These are phyloP conservation scores for Zaprionus bogoriensis DNA, from an alignment of 2,888 invertebrate genomes.

Conservation along the genomic window DNA sequence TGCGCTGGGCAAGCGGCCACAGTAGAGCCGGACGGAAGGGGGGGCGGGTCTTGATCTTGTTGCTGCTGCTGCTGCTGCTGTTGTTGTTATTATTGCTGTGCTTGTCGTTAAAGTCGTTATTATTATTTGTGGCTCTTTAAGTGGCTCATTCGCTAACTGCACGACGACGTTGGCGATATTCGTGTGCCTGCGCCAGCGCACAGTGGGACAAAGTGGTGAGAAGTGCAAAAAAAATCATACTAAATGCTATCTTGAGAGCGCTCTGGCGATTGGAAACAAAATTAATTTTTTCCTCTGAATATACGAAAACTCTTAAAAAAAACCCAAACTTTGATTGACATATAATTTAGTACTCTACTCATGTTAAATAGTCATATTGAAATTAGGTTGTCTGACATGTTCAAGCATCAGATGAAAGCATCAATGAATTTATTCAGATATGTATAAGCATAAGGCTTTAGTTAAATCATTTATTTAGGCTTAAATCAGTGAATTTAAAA, in stretches of 20 bases:
- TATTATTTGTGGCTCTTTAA: constrained; percentile 78
- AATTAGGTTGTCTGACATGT: no score
- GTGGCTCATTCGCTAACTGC: constrained; percentile 79
- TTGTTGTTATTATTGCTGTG: constrained; percentile 46
- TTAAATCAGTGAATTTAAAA: no score
- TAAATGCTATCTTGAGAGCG: neutral
- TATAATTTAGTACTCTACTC: no score
- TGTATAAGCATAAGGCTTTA: no score
- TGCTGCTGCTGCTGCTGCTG: constrained; percentile 31
- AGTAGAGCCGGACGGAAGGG: neutral
- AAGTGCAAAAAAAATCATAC: neutral
- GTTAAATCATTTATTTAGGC: no score
- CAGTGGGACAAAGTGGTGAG: constrained; percentile 2
- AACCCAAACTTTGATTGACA: no score
- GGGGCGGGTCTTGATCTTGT: constrained; percentile 37
- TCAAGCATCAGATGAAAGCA: no score
- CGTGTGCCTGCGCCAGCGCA: constrained; percentile 59
- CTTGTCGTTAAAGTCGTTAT: constrained; percentile 77
- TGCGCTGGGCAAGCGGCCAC: neutral
- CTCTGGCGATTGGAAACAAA: no score
- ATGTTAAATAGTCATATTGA: no score
- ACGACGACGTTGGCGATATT: constrained; percentile 74
- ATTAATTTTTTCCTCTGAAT: no score
- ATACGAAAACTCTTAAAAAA: no score
- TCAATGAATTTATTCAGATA: no score